phyloP scores from a whole-genome alignment of 2,888 invertebrate species.

The Stictocephala bisonia region DNA sequence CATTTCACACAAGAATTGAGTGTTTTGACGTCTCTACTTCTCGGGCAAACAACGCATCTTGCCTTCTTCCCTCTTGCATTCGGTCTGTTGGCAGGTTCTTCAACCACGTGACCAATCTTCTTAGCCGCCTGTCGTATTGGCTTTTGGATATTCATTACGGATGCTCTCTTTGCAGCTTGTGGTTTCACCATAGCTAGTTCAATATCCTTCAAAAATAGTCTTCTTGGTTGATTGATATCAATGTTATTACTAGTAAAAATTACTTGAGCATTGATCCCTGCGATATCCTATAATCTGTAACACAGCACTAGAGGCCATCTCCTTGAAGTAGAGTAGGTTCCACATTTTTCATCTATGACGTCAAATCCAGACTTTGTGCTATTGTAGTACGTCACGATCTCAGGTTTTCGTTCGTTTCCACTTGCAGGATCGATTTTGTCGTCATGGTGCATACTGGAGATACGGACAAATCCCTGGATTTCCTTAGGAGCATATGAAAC shows the following conservation, averaged over 20 bases:
- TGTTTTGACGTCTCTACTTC: conserved; percentile 40
- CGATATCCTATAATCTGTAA: conserved; percentile 28
- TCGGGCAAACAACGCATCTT: conserved; percentile 33
- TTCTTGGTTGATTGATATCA: not conserved
- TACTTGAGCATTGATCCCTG: conserved; percentile 31
- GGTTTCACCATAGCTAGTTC: conserved; percentile 10
- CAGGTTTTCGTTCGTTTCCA: conserved; percentile 32
- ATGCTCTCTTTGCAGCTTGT: conserved; percentile 22
- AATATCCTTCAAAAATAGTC: conserved; percentile 35
- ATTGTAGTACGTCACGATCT: conserved; percentile 33
- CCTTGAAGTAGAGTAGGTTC: conserved; percentile 35
- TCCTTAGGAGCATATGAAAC: conserved; percentile 35
- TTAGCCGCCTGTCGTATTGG: conserved; percentile 11
- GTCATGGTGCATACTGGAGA: conserved; percentile 35
- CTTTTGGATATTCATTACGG: conserved; percentile 2
- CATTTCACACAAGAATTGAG: conserved; percentile 21
- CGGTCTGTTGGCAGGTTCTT: conserved; percentile 14
- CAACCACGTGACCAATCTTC: conserved; percentile 17
- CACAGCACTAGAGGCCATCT: conserved; percentile 40
- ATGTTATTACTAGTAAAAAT: conserved; percentile 18
- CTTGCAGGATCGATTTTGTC: conserved; percentile 12
- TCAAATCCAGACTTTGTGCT: conserved; percentile 36
- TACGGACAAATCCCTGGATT: conserved; percentile 31
- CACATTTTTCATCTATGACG: conserved; percentile 42
- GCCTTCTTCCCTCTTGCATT: conserved; percentile 16